These are phyloP conservation scores for Ceratoteleas bidentatus DNA, from an alignment of 1,140 invertebrate species.

Conservation along the genomic window DNA sequence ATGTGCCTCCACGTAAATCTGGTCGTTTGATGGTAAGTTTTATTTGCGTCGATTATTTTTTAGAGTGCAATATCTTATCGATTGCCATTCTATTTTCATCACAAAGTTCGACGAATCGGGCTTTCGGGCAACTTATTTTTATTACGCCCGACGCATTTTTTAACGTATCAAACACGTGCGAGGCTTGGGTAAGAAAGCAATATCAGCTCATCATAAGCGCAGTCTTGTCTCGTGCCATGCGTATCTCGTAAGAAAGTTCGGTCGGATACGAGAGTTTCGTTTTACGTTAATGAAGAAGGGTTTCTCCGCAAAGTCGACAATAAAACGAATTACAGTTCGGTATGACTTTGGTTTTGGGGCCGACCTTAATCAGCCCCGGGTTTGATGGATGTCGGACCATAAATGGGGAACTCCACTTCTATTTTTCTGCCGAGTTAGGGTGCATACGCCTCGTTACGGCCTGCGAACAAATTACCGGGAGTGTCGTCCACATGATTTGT, in stretches of 20 bases:
- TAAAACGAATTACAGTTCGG: constrained; percentile 65
- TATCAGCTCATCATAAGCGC: constrained; percentile 25
- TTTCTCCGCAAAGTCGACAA: constrained; percentile 40
- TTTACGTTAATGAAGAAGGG: constrained; percentile 60
- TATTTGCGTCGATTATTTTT: too few species aligned
- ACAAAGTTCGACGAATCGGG: not conserved
- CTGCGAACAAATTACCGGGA: constrained; percentile 44
- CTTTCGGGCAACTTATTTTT: constrained; percentile 11
- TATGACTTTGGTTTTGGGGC: constrained; percentile 61
- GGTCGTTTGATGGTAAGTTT: too few species aligned
- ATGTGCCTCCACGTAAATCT: too few species aligned
- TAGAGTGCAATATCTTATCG: not conserved
- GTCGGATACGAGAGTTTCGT: constrained; percentile 30
- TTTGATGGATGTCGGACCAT: constrained; percentile 65
- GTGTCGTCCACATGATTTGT: constrained; percentile 50
- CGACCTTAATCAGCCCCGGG: constrained; percentile 58
- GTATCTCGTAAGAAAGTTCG: constrained; percentile 39
- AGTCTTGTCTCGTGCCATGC: constrained; percentile 1
- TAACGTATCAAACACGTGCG: constrained; percentile 8
- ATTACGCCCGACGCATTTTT: constrained; percentile 18
- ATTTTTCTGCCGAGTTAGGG: constrained; percentile 51
- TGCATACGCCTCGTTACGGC: constrained; percentile 54
- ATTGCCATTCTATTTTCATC: not conserved
- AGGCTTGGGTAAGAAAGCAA: constrained; percentile 12
- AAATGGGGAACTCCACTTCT: constrained; percentile 57